Evolutionary conservation across 1,140 invertebrate genomes (phyloP).

Genomic region (Octopus sinensis): DNA sequence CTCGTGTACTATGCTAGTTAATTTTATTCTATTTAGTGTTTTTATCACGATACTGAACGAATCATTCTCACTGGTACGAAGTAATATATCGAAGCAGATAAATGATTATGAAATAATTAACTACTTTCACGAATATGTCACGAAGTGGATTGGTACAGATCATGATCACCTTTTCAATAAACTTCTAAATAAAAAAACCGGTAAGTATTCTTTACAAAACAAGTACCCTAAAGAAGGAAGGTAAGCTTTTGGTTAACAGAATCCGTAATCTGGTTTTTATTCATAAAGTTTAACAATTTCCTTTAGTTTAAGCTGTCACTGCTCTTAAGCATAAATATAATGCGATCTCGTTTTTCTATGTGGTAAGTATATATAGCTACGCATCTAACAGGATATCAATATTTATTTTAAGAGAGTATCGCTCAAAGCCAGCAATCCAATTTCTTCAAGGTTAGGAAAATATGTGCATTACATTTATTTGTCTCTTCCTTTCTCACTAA

Average conservation of each 20-base stretch:
- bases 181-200: conserved; percentile 26
- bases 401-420: too few species aligned
- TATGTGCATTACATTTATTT: too few species aligned
- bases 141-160: conserved; percentile 29
- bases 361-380: too few species aligned
- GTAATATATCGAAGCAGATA: conserved; percentile 63
- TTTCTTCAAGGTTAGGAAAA: too few species aligned
- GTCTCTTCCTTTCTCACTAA: too few species aligned
- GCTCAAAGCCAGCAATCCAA: too few species aligned
- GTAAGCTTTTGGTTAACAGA: too few species aligned
- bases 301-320: conserved; percentile 13
- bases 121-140: conserved; percentile 58
- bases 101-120: conserved; percentile 66
- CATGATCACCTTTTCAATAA: conserved; percentile 26
- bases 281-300: conserved; percentile 9
- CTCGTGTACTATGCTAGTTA: conserved; percentile 58
- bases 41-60: conserved; percentile 63
- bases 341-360: too few species aligned
- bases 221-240: too few species aligned
- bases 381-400: too few species aligned
- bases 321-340: background rate
- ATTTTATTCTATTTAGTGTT: conserved; percentile 62
- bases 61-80: conserved; percentile 53
- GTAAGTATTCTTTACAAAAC: conserved; percentile 19
- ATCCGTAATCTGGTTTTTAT: background rate